Base-by-base conservation (phyloP, 2,113 vertebrate species). In the Polypterus bichir region DNA sequence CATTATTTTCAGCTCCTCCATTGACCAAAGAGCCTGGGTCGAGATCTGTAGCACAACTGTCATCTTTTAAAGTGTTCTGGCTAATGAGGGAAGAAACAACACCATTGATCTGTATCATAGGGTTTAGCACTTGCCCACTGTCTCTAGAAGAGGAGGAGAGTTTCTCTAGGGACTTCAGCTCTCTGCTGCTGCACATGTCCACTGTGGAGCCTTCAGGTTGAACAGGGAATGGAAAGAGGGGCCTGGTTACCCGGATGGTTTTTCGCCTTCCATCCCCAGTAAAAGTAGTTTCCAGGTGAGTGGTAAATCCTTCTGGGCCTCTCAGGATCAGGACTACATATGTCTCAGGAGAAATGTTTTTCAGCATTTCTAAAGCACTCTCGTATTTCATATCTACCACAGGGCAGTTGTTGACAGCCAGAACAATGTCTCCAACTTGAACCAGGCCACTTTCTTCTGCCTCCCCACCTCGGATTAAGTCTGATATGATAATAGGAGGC, bases 261-360 rank as follows among this genome's bases (percentile, higher is more conserved):
- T 90, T 91, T 1, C 91, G 91, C 0, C 88, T 90, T n/a, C 96
- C 94, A 3, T 98, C 94, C 0, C 90, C 87, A 0, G 87, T 66
- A 2, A 97, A 90, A 0, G 96, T 97, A 74, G 94, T 98, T 82
- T 98, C 96, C 80, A 98, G 77, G 75, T 98, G 93, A 3, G 96
- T 97, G 70, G 90, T 94, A 81, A 93, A 97, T 53, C 96, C 94
- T 80, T 98, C 94, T 0, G 96, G 96, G 46, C 96, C 96, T 0
- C 93, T 82, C 63, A 97, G 86, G 67, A 97, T 96, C 60, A 98
- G 88, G 7, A 94, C 91, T n/a, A 93, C 96, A 0, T 95, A 91
- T 66, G 88, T 96, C 77, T 97, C 96, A 0, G 92, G 87, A 5
- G 84, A 84, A 2, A 98, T 81, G 51, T 92, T 91, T 65, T 93